Evolutionary conservation across 53 echinoderm and acorn worm species (phyloP), one percentile per base, ranked within the genome.

Genomic region (Crossaster papposus): DNA sequence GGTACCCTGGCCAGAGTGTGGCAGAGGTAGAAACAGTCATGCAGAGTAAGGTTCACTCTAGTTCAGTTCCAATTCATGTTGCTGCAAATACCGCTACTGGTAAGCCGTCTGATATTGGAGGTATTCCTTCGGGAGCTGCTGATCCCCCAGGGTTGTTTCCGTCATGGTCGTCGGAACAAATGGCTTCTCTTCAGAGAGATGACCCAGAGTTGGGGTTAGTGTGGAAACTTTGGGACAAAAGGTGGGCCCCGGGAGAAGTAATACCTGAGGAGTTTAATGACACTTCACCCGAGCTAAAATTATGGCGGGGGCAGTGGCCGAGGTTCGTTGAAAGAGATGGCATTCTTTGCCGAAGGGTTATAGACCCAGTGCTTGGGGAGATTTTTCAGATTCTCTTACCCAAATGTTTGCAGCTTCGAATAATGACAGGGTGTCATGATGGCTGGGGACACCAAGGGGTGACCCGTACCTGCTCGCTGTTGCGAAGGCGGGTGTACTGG

Each of bases 401-500:
- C 12, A 79, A 13, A 2, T 13, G 85, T 26, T 65, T 93, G 3
- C 89, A 72, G 52, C 64, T 33, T 0, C 37, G 78, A 44, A 36
- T 36, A 15, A 77, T 77, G 20, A 36, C 37, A 77, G 50, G 78
- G 12, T 77, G 78, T 26, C 78, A 44, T 2, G 78, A 77, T 35
- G 78, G 78, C 15, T 77, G 78, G 78, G 78, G 78, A 1, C 78
- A 77, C 44, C 78, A 77, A 38, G 78, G 37, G 18, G 37, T 38
- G 20, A 37, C 44, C 37, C 20, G 37, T 20, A 38, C 37, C 14
- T 36, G 78, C 26, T 36, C 28, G 36, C 17, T 77, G 1, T 12
- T 79, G 23, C 58, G 77, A 65, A 86, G 24, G 26, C 58, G 94
- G 2, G 90, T 88, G 51, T 92, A 74, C 65, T 94, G 94, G 94